phyloP scores from a whole-genome alignment of 2,888 invertebrate genomes.

The Drosophila quasianomalipes region DNA sequence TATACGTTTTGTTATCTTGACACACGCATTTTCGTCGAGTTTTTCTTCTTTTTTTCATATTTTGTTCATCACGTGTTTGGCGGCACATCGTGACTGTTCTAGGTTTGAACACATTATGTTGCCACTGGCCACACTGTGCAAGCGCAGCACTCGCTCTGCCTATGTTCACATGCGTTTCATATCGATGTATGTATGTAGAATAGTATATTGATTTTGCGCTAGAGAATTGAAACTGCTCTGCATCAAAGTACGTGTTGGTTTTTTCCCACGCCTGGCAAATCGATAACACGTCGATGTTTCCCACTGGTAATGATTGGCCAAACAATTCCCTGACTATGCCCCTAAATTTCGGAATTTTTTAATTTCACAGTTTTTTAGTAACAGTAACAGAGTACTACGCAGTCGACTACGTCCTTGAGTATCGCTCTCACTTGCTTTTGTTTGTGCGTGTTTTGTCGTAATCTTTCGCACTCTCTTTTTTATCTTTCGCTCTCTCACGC shows the following conservation, averaged over 20 bases:
- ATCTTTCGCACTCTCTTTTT: conserved; percentile 40
- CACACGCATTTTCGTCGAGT: conserved; percentile 38
- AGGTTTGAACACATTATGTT: conserved; percentile 20
- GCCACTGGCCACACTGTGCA: conserved; percentile 56
- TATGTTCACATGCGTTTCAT: background rate
- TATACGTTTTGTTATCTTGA: conserved; percentile 54
- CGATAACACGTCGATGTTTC: background rate
- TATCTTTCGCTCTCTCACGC: conserved; percentile 7
- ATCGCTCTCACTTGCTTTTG: background rate
- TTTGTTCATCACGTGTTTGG: conserved; percentile 65
- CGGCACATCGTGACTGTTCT: conserved; percentile 32
- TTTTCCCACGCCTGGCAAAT: background rate
- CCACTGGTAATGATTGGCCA: background rate
- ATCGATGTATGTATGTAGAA: background rate
- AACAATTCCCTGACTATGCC: background rate
- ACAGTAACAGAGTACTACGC: background rate
- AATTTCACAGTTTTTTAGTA: background rate
- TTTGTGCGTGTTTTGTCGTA: conserved; percentile 19
- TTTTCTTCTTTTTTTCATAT: conserved; percentile 1
- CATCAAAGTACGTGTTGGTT: background rate
- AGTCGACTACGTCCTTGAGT: background rate
- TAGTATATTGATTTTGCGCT: background rate
- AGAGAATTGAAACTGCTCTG: background rate
- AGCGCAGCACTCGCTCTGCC: conserved; percentile 22
- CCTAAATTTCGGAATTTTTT: background rate